Conservation (phyloP, 1,140 invertebrate genomes). For the Drosophila setifemur region DNA sequence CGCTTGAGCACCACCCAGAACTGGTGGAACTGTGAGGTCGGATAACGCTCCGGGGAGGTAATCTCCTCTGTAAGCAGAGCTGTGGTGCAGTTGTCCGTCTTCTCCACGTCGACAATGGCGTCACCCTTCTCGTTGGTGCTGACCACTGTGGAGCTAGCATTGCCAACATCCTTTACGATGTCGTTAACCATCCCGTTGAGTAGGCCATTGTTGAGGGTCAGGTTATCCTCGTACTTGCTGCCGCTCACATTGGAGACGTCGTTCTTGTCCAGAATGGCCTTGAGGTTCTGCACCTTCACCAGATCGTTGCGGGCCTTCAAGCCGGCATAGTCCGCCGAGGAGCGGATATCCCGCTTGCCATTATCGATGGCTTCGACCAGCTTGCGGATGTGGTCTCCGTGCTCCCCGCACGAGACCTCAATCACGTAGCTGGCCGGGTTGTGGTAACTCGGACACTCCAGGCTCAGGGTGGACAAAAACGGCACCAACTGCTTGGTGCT, state of each 20-base stretch:
- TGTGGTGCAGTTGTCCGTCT: slow-evolving; percentile 86
- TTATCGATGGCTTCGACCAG: slow-evolving; percentile 93
- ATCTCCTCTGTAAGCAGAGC: slow-evolving; percentile 86
- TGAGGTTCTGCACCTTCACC: slow-evolving; percentile 73
- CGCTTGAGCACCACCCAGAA: slow-evolving; percentile 92
- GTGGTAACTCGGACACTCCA: slow-evolving; percentile 97
- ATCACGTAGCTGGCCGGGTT: slow-evolving; percentile 98
- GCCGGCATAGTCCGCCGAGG: slow-evolving; percentile 82
- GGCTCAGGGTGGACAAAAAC: slow-evolving; percentile 90
- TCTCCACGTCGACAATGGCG: slow-evolving; percentile 84
- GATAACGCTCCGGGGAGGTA: slow-evolving; percentile 87
- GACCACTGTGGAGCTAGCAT: slow-evolving; percentile 41
- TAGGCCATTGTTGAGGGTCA: slow-evolving; percentile 68
- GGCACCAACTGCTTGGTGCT: slow-evolving; percentile 92
- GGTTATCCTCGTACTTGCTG: slow-evolving; percentile 84
- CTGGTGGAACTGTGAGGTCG: slow-evolving; percentile 89
- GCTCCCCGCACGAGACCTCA: slow-evolving; percentile 97
- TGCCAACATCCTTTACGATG: slow-evolving; percentile 86
- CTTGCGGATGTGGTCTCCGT: slow-evolving; percentile 94
- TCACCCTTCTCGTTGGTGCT: slow-evolving; percentile 76
- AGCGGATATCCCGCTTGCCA: slow-evolving; percentile 89
- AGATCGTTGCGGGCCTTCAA: slow-evolving; percentile 84
- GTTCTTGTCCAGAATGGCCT: slow-evolving; percentile 83
- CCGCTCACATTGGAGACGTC: slow-evolving; percentile 83
- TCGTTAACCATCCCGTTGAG: slow-evolving; percentile 86